These are phyloP conservation scores for Nephila pilipes DNA, from an alignment of 1,140 invertebrate genomes.

Conservation along the genomic window DNA sequence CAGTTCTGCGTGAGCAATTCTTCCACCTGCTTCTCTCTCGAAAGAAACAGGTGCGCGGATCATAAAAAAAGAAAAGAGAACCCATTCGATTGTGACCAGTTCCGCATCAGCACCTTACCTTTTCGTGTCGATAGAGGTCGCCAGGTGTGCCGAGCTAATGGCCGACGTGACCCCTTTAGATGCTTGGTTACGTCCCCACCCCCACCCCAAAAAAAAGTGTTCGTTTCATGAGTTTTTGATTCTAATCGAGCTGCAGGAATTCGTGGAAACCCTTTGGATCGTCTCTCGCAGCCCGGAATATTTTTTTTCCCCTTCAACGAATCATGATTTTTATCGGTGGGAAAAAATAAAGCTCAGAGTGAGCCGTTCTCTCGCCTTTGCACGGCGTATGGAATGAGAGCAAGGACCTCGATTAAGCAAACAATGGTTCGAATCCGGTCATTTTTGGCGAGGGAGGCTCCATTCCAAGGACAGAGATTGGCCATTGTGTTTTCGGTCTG, in stretches of 20 bases:
- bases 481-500: too few relatives aligned
- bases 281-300: neutral
- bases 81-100: conserved; percentile 39
- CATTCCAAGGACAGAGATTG: neutral
- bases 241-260: neutral
- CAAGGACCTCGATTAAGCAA: conserved; percentile 9
- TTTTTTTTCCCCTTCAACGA: neutral
- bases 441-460: neutral
- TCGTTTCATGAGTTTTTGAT: neutral
- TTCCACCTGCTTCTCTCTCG: neutral
- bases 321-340: neutral
- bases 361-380: neutral
- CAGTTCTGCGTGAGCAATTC: neutral
- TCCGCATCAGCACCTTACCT: conserved; percentile 50
- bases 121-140: neutral
- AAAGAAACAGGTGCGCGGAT: conserved; percentile 15
- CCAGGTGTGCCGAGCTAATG: conserved; percentile 56
- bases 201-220: neutral
- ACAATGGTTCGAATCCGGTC: neutral
- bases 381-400: neutral
- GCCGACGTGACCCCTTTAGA: conserved; percentile 57
- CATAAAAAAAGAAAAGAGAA: neutral
- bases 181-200: neutral
- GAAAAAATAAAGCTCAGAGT: neutral
- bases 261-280: neutral